phyloP scores from a whole-genome alignment of 2,888 invertebrate genomes.

The Orthosia incerta region DNA sequence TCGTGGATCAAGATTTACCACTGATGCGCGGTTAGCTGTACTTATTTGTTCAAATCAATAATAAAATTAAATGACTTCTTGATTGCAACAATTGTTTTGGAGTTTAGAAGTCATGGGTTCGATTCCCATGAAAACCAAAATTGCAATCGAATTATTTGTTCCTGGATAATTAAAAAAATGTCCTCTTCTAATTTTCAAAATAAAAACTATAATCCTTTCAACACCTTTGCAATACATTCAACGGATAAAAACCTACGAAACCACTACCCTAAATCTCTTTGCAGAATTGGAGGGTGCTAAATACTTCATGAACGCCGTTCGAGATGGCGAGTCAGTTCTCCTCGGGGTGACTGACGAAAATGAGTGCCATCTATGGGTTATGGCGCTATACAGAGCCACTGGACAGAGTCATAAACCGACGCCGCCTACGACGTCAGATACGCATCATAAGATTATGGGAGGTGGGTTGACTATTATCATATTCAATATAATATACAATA shows the following conservation, averaged over 20 bases:
- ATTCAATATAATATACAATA: no score
- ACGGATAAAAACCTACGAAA: conserved; percentile 32
- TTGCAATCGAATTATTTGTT: not conserved
- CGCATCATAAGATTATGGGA: conserved; percentile 95
- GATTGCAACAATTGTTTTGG: not conserved
- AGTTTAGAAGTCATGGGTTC: conserved; percentile 5
- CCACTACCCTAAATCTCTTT: conserved; percentile 52
- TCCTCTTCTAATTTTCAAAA: not conserved
- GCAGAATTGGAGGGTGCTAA: conserved; percentile 97
- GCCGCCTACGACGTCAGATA: conserved; percentile 95
- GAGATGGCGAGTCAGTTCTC: conserved; percentile 99
- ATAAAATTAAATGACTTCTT: not conserved
- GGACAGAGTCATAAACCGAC: conserved; percentile 99
- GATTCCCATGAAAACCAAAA: not conserved
- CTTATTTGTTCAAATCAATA: not conserved
- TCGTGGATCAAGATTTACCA: not conserved
- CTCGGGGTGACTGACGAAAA: conserved; percentile 99
- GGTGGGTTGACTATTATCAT: conserved; percentile 89
- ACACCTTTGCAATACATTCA: not conserved
- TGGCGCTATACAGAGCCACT: conserved; percentile 99
- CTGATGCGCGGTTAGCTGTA: conserved; percentile 1
- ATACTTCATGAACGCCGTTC: conserved; percentile 99
- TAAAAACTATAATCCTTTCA: conserved; percentile 13
- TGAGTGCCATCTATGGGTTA: conserved; percentile 99
- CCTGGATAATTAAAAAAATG: not conserved